Evolutionary conservation across 2,888 invertebrate species (phyloP), one percentile per base, ranked within the genome.

Genomic region (Myopa tessellatipennis): DNA sequence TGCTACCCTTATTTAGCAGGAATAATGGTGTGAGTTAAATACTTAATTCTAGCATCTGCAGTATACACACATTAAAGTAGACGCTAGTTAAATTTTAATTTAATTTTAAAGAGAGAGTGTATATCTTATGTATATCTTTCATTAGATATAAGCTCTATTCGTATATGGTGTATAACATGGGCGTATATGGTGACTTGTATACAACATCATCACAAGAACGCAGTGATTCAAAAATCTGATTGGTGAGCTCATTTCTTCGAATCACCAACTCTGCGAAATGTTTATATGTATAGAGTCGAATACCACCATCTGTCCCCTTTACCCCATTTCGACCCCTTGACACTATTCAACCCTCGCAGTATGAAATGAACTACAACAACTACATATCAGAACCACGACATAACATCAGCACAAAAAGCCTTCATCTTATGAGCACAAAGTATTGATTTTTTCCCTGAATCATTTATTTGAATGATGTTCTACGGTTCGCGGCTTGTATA

Each of bases 381-480:
- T 40, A 38, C 67, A n/a, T 34, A 26, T 14, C 50, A 50, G 10
- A 16, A 55, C 16, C 5, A 18, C 45, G 38, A 61, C 45, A 60
- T n/a, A 61, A 73, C 61, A 73, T 73, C 73, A 61, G 63, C 40
- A 63, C 73, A 60, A 45, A 70, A 70, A 73, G 60, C 73, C 73
- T 63, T 73, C 74, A 74, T 74, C 74, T 74, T 50, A 45, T 12
- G 55, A 67, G 68, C 74, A 52, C 74, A 55, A 38, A 74, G 67
- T 74, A 74, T 74, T 74, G 74, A 74, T 74, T 74, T 74, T 63
- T 65, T 67, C 38, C 70, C 58, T 36, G 67, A 74, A 74, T 74
- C 74, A 74, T 74, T 72, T 73, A 73, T 61, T 67, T 36, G 52
- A 65, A 38, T 67, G 67, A 67, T 74, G 74, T 52, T 40, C 50